Evolutionary conservation across 2,888 invertebrate genomes (phyloP).

Genomic region (Eristalis intricaria): DNA sequence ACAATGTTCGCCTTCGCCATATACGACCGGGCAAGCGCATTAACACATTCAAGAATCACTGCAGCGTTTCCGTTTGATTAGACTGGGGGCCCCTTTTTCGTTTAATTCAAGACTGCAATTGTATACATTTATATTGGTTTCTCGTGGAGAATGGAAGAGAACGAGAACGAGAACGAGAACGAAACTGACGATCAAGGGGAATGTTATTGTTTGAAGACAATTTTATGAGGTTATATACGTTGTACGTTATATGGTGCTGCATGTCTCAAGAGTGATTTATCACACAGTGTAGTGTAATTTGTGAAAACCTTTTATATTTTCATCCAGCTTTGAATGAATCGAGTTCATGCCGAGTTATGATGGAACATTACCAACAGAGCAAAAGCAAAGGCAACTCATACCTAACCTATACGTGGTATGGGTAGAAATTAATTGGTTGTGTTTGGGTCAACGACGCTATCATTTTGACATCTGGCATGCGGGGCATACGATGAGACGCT

Average conservation of each 20-base stretch:
- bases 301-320: not conserved
- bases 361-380: not conserved
- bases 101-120: not conserved
- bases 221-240: conserved; percentile 10
- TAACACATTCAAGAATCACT: not conserved
- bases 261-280: conserved; percentile 32
- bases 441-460: not conserved
- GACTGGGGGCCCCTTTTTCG: not conserved
- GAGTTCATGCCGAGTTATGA: not conserved
- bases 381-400: not conserved
- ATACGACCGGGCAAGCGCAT: not conserved
- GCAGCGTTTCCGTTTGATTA: conserved; percentile 5
- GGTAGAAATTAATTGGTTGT: not conserved
- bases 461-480: not conserved
- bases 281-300: not conserved
- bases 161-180: too few relatives aligned
- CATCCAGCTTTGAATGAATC: not conserved
- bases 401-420: not conserved
- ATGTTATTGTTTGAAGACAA: conserved; percentile 26
- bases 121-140: not conserved
- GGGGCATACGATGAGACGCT: not conserved
- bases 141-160: not conserved
- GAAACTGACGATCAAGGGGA: conserved; percentile 17
- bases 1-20: too few relatives aligned
- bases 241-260: not conserved